Conservation (phyloP, 2,888 invertebrate species). For the Crocallis elinguaria region DNA sequence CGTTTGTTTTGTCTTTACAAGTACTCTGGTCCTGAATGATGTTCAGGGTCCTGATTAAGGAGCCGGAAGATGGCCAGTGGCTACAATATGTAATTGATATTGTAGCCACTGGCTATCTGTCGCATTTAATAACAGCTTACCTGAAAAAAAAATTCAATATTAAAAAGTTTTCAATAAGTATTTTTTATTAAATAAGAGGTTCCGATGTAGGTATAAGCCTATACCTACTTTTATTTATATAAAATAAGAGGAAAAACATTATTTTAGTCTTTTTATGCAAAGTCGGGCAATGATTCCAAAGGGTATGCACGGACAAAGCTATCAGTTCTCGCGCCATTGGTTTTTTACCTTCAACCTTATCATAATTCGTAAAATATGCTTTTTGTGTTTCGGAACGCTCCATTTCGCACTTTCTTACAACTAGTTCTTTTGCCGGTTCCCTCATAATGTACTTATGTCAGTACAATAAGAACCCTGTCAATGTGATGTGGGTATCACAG, state of each 20-base stretch:
- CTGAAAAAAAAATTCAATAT: too few species aligned
- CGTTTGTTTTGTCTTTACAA: too few species aligned
- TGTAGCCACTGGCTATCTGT: too few species aligned
- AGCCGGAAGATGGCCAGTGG: too few species aligned
- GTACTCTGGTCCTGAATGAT: too few species aligned
- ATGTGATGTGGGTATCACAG: neutral
- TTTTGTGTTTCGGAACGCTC: constrained; percentile 37
- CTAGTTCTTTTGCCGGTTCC: neutral
- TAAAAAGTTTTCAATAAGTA: too few species aligned
- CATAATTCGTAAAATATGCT: constrained; percentile 57
- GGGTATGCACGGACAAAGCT: constrained; percentile 53
- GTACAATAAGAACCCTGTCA: neutral
- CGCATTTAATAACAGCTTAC: too few species aligned
- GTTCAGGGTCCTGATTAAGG: too few species aligned
- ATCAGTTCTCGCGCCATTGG: constrained; percentile 66
- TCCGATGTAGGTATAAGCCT: too few species aligned
- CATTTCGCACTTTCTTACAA: constrained; percentile 5
- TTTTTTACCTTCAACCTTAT: constrained; percentile 59
- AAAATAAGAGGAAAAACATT: constrained; percentile 21
- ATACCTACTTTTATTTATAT: too few species aligned
- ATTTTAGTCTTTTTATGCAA: constrained; percentile 51
- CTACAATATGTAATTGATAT: too few species aligned
- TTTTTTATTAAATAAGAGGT: too few species aligned
- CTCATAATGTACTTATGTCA: neutral
- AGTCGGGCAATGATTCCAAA: constrained; percentile 51